Conservation (phyloP, 2,888 invertebrate genomes). For the Philereme vetulata region DNA sequence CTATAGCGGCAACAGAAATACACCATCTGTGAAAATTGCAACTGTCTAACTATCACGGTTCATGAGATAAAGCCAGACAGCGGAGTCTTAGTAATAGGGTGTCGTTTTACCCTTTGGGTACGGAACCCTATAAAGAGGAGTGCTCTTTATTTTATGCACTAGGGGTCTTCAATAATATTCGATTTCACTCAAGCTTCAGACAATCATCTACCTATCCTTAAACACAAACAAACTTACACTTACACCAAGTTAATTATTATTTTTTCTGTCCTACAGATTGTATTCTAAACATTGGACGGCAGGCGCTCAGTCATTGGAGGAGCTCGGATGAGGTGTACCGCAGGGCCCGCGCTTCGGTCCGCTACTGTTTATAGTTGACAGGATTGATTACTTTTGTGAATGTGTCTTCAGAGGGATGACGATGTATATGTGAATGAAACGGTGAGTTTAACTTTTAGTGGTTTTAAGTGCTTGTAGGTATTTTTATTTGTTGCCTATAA, state of each 20-base stretch:
- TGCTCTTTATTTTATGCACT: no score
- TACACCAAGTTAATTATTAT: conserved; percentile 76
- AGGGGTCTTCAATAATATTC: conserved; percentile 1
- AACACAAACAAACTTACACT: conserved; percentile 53
- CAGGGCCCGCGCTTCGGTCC: conserved; percentile 58
- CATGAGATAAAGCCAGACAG: no score
- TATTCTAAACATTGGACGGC: conserved; percentile 76
- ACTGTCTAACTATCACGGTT: no score
- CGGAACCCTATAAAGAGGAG: no score
- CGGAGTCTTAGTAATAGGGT: no score
- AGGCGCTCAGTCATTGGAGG: conserved; percentile 64
- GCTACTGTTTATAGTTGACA: conserved; percentile 41
- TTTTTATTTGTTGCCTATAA: no score
- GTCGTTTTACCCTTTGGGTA: no score
- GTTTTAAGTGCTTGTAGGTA: no score
- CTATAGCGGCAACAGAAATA: no score
- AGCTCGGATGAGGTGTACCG: conserved; percentile 44
- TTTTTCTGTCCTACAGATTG: conserved; percentile 81
- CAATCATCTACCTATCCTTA: conserved; percentile 30
- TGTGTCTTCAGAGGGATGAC: conserved; percentile 79
- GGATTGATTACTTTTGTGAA: conserved; percentile 59
- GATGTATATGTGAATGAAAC: conserved; percentile 71
- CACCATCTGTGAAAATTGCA: no score
- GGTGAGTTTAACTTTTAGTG: conserved; percentile 54
- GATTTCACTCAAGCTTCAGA: conserved; percentile 47